Evolutionary conservation across 1,140 invertebrate species (phyloP).

Genomic region (Adoxophyes honmai): DNA sequence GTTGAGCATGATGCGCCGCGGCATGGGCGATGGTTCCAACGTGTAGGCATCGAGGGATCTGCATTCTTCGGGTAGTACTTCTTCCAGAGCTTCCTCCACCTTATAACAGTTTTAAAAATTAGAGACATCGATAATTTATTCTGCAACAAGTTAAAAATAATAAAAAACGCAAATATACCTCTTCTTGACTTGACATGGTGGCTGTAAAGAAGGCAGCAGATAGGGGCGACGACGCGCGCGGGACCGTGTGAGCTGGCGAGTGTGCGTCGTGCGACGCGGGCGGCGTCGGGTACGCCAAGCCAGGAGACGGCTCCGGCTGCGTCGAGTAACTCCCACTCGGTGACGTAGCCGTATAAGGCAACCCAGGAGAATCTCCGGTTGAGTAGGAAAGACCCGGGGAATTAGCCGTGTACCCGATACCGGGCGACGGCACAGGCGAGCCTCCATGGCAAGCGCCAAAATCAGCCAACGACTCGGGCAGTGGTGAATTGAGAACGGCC

Average conservation of each 20-base stretch:
- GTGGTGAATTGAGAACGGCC: conserved; percentile 84
- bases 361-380: conserved; percentile 59
- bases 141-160: no score
- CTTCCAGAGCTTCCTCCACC: conserved; percentile 88
- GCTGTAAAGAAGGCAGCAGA: conserved; percentile 90
- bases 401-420: conserved; percentile 57
- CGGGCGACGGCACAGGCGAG: conserved; percentile 74
- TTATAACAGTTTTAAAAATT: no score
- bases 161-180: conserved; percentile 46
- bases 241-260: conserved; percentile 76
- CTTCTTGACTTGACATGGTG: conserved; percentile 90
- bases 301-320: conserved; percentile 84
- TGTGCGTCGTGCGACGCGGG: conserved; percentile 89
- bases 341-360: conserved; percentile 74
- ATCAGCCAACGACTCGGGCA: conserved; percentile 88
- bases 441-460: conserved; percentile 85
- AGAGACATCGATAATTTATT: no score
- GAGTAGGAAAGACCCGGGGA: conserved; percentile 64
- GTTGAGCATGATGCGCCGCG: conserved; percentile 84
- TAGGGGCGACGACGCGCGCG: conserved; percentile 77
- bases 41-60: conserved; percentile 81
- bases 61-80: conserved; percentile 87
- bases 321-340: conserved; percentile 69
- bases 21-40: conserved; percentile 80
- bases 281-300: conserved; percentile 88